These are phyloP conservation scores for Acomys russatus DNA, from an alignment of 2,797 vertebrate genomes.

Conservation along the genomic window DNA sequence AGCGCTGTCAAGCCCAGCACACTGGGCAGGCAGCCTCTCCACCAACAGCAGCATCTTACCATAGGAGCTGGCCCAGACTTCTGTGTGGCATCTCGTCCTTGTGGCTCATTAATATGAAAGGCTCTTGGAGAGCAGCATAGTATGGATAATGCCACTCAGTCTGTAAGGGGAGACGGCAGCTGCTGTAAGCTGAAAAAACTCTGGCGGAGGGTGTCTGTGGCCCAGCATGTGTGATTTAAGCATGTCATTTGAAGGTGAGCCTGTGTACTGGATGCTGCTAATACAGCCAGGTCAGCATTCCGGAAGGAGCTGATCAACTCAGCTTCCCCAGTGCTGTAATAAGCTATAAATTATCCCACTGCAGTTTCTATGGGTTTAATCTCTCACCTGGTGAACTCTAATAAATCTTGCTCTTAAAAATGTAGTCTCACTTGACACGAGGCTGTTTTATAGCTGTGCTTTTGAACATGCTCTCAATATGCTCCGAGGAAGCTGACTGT, in stretches of 20 bases:
- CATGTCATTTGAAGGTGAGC: not conserved
- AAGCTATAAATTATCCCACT: not conserved
- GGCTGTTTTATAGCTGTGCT: constrained; percentile 7
- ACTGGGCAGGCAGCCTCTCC: not conserved
- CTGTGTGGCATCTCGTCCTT: not conserved
- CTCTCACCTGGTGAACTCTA: constrained; percentile 22
- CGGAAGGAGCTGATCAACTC: not conserved
- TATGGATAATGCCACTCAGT: not conserved
- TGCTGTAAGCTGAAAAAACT: not conserved
- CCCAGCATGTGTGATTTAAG: not conserved
- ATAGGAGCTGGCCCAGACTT: not conserved
- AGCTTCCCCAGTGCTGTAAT: not conserved
- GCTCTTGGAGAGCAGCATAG: not conserved
- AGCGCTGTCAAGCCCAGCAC: not conserved
- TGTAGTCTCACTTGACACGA: not conserved
- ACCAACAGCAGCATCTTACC: not conserved
- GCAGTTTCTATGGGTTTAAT: not conserved
- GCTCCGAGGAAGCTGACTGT: not conserved
- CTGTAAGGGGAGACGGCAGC: not conserved
- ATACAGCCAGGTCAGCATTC: not conserved
- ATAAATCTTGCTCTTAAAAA: constrained; percentile 55
- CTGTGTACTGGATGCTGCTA: not conserved
- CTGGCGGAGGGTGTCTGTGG: not conserved
- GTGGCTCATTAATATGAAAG: not conserved
- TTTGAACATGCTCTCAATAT: constrained; percentile 1